A percentile compares a stretch with the other conserved stretches of the same genome.
Conservation (phyloP, 2,797 vertebrate species). For the Nannoperca obscura region DNA sequence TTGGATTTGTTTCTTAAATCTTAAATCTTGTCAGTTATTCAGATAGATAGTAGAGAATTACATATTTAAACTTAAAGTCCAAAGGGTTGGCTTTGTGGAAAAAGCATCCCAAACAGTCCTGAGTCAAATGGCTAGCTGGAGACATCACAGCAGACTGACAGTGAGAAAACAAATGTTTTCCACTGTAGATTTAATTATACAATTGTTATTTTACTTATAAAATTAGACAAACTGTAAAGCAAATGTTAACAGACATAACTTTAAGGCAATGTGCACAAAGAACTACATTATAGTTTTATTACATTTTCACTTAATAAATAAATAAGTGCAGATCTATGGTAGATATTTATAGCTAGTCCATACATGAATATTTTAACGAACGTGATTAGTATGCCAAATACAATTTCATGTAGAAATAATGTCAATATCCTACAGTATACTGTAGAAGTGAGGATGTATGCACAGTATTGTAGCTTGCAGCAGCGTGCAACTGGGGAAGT, state of each 20-base stretch:
- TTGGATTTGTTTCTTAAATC: constrained; percentile 13
- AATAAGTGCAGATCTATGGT: not conserved
- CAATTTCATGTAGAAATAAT: not conserved
- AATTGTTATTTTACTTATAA: not conserved
- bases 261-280: not conserved
- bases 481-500: not conserved
- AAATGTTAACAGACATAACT: not conserved
- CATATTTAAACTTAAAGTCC: constrained; percentile 6
- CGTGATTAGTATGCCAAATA: not conserved
- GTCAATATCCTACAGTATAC: not conserved
- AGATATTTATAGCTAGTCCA: not conserved
- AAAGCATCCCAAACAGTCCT: constrained; percentile 16
- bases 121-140: constrained; percentile 12
- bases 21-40: constrained; percentile 18
- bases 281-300: no score
- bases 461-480: not conserved
- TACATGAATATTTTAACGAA: not conserved
- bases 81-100: constrained; percentile 16
- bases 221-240: not conserved
- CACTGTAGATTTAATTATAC: not conserved
- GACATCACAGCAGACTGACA: constrained; percentile 9
- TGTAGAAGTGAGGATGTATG: not conserved
- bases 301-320: not conserved
- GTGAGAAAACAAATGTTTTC: constrained; percentile 10
- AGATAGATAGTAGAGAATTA: constrained; percentile 26